Conservation (phyloP, 1,140 invertebrate species). For the Choristoneura fumiferana region DNA sequence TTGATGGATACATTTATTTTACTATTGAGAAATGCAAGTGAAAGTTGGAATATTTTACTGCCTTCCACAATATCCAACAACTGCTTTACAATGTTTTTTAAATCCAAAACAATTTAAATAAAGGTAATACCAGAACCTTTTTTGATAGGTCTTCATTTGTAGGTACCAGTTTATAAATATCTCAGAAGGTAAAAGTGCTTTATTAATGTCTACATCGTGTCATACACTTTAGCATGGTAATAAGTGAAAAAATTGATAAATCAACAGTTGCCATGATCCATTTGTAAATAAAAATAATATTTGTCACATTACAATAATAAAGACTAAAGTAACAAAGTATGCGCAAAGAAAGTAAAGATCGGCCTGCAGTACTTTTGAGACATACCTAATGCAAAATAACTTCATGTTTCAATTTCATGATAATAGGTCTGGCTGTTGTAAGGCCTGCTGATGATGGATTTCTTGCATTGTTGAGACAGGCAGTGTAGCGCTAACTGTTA, state of each 20-base stretch:
- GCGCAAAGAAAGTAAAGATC: not conserved
- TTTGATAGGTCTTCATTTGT: no score
- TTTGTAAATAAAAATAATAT: slow-evolving; percentile 15
- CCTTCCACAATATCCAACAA: no score
- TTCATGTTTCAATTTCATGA: slow-evolving; percentile 51
- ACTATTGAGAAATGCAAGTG: not conserved
- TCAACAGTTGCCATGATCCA: slow-evolving; percentile 6
- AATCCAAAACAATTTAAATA: no score
- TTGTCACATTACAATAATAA: slow-evolving; percentile 2
- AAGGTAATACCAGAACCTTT: no score
- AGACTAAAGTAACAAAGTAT: slow-evolving; percentile 1
- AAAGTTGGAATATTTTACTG: no score
- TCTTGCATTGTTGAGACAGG: slow-evolving; percentile 77
- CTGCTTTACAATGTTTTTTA: no score
- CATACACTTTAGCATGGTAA: not conserved
- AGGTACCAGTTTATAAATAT: no score
- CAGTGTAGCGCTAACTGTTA: slow-evolving; percentile 87
- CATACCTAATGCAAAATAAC: slow-evolving; percentile 22
- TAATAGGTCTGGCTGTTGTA: slow-evolving; percentile 66
- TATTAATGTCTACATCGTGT: not conserved
- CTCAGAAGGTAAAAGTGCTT: no score
- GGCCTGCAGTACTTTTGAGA: not conserved
- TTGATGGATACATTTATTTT: no score
- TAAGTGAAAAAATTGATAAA: slow-evolving; percentile 11
- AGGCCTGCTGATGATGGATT: slow-evolving; percentile 66